phyloP scores from a whole-genome alignment of 2,113 vertebrate species.

The Opisthocomus hoazin region DNA sequence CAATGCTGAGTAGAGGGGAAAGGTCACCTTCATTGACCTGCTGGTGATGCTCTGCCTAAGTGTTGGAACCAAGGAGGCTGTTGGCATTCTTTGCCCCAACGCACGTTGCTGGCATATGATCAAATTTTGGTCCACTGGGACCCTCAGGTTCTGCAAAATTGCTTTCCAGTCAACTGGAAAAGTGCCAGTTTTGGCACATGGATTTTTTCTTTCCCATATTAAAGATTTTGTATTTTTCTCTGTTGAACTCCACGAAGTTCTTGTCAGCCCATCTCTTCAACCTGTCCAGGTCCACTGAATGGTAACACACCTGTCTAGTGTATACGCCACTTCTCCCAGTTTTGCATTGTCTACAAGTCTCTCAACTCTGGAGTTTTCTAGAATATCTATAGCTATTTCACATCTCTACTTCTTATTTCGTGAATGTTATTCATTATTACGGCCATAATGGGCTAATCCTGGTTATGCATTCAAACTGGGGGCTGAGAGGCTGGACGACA shows the following conservation, averaged over 20 bases:
- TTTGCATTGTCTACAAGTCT: neutral
- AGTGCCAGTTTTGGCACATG: neutral
- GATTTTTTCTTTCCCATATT: neutral
- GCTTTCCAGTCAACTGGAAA: neutral
- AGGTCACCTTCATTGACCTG: neutral
- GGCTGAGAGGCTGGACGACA: neutral
- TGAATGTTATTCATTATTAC: neutral
- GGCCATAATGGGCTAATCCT: neutral
- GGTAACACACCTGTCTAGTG: neutral
- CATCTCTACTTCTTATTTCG: neutral
- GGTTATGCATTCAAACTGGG: rapidly evolving
- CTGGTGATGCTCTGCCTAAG: neutral
- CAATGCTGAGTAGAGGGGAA: neutral
- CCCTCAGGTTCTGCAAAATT: neutral
- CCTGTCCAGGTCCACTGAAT: neutral
- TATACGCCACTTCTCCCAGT: neutral
- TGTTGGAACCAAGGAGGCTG: neutral
- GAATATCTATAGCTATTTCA: neutral
- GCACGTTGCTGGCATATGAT: neutral
- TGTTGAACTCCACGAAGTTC: neutral
- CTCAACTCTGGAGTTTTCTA: neutral
- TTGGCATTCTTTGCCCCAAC: rapidly evolving
- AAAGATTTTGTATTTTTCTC: neutral
- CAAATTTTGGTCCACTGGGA: neutral
- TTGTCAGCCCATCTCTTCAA: neutral